Base-by-base conservation (phyloP, 2,888 invertebrate species). In the Drosophila picticornis region DNA sequence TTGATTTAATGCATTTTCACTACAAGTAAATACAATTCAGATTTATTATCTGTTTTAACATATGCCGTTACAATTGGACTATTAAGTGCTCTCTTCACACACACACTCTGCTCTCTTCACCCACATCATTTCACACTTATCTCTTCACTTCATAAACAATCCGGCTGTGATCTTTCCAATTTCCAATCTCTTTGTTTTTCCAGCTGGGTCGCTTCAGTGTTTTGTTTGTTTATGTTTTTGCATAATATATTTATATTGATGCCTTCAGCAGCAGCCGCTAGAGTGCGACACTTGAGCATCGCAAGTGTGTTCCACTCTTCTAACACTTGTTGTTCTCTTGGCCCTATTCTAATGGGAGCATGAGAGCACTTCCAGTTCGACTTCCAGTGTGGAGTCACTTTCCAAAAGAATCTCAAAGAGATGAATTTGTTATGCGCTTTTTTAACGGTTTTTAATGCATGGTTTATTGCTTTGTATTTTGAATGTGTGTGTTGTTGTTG, bases 51-150 rank as follows among this genome's bases (percentile, higher is more conserved):
- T 58, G 51, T 36, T 70, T 25, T 43, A 34, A 10, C 25, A 32
- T 43, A n/a, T 69, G 27, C 10, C 19, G 16, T 22, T 4, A 31
- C 36, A 32, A 59, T 72, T 46, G 3, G 36, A 10, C 60, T 60
- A n/a, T 72, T 52, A 13, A 27, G 56, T 13, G 13, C 52, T 50
- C 40, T 25, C 36, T 61, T 36, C 22, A 29, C 29, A 48, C 22
- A 31, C 31, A 56, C 40, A 60, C 22, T 48, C 19, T 55, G 55
- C 55, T 60, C 56, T 78, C 63, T 59, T 78, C 61, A 67, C 83
- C 60, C 67, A 67, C 64, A 77, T 78, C 79, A 78, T 16, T 82
- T 78, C 63, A 79, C 82, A 79, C 82, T 61, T n/a, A 53, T 25
- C 61, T 72, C 62, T 65, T 69, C 53, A 56, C n/a, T 62, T 61